Conservation (phyloP, 2,888 invertebrate genomes). For the Oxytorus armatus region DNA sequence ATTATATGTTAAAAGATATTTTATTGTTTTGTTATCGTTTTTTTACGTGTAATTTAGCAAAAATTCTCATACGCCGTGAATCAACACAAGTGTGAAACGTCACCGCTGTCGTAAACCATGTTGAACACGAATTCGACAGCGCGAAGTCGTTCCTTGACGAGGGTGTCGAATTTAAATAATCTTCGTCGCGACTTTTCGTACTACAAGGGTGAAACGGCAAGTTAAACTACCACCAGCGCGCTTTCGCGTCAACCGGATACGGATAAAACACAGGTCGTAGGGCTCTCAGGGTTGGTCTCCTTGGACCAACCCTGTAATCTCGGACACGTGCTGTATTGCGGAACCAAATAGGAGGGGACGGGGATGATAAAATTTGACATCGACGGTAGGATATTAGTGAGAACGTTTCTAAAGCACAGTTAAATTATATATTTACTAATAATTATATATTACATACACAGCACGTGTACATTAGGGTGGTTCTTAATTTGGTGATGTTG, state of each 20-base stretch:
- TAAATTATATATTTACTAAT: conserved; percentile 14
- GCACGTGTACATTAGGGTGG: too few species aligned
- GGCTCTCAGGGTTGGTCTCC: conserved; percentile 57
- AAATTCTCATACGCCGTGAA: not conserved
- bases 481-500: too few species aligned
- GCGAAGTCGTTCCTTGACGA: conserved; percentile 68
- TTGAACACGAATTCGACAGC: conserved; percentile 49
- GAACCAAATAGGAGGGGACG: conserved; percentile 66
- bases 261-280: conserved; percentile 12
- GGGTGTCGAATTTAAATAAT: conserved; percentile 81
- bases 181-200: conserved; percentile 75
- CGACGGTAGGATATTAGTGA: conserved; percentile 49
- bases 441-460: not conserved
- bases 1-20: not conserved
- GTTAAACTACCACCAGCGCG: conserved; percentile 25
- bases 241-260: conserved; percentile 24
- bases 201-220: conserved; percentile 71
- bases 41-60: not conserved
- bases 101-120: conserved; percentile 7
- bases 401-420: conserved; percentile 44
- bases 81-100: not conserved
- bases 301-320: conserved; percentile 83
- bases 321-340: conserved; percentile 78
- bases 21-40: not conserved
- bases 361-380: conserved; percentile 65